These are phyloP conservation scores for Helicolenus hilgendorfi DNA, from an alignment of 2,797 vertebrate genomes.

Conservation along the genomic window DNA sequence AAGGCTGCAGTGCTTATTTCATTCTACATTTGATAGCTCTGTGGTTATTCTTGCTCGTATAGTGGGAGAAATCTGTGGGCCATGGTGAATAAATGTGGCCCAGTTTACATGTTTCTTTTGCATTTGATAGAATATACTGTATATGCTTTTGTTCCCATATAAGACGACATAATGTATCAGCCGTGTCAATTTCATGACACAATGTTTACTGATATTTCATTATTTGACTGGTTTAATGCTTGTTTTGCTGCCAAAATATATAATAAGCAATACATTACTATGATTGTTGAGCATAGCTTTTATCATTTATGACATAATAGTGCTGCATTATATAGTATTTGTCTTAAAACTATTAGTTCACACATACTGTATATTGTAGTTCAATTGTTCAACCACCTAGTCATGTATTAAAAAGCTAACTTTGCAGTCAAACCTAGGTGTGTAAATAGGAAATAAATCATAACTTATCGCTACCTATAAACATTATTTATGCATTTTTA, in stretches of 20 bases:
- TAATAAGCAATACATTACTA: not conserved
- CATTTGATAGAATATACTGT: not conserved
- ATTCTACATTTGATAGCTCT: conserved; percentile 34
- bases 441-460: not conserved
- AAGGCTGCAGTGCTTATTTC: conserved; percentile 26
- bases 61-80: conserved; percentile 53
- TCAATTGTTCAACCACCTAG: not conserved
- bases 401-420: not conserved
- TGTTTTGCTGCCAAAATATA: conserved; percentile 9
- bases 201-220: conserved; percentile 26
- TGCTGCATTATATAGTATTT: not conserved
- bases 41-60: conserved; percentile 31
- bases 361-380: not conserved
- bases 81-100: conserved; percentile 66
- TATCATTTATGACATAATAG: not conserved
- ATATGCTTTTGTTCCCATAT: conserved; percentile 2
- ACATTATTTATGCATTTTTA: not conserved
- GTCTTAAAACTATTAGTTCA: not conserved
- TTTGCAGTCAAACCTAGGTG: not conserved
- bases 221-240: conserved; percentile 13
- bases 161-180: conserved; percentile 36
- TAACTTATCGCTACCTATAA: not conserved
- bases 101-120: conserved; percentile 50
- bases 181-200: conserved; percentile 25
- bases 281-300: not conserved